Percentiles rank a stretch among this genome's conserved stretches.
These are phyloP conservation scores for Nebria ingens DNA, from an alignment of 1,140 invertebrate genomes.

Conservation along the genomic window DNA sequence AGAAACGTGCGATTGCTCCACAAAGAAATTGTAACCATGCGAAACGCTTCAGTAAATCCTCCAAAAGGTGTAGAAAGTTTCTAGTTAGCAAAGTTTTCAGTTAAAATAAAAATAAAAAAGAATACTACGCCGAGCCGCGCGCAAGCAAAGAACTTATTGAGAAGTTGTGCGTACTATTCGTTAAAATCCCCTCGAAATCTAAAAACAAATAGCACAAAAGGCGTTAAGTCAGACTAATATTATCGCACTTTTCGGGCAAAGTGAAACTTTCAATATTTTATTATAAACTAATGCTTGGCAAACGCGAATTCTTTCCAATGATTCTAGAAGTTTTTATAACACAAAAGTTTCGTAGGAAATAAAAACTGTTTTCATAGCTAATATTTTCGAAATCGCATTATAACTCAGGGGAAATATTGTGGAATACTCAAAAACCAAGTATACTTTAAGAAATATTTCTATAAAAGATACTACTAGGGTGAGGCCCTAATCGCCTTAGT, in stretches of 20 bases:
- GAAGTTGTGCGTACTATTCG: background rate
- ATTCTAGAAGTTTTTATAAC: too few relatives aligned
- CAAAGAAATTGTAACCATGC: conserved; percentile 5
- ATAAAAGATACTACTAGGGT: too few relatives aligned
- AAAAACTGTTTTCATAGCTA: too few relatives aligned
- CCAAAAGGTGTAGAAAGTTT: conserved; percentile 2
- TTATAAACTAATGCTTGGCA: background rate
- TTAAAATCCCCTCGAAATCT: background rate
- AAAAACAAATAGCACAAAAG: background rate
- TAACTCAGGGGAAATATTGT: too few relatives aligned
- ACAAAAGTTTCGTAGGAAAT: too few relatives aligned
- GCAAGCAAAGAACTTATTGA: background rate
- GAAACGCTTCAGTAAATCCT: conserved; percentile 5
- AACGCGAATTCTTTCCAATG: background rate
- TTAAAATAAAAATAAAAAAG: conserved; percentile 3
- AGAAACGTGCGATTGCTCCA: background rate
- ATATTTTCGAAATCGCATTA: too few relatives aligned
- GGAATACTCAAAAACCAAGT: too few relatives aligned
- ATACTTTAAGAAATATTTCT: too few relatives aligned
- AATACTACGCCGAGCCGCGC: too few relatives aligned
- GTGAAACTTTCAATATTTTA: background rate
- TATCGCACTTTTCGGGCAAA: too few relatives aligned
- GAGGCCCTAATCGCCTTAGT: too few relatives aligned
- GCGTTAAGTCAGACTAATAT: background rate
- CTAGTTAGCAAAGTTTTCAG: conserved; percentile 1